Evolutionary conservation across 2,113 vertebrate genomes (phyloP).

Genomic region (Psilopogon haemacephalus): DNA sequence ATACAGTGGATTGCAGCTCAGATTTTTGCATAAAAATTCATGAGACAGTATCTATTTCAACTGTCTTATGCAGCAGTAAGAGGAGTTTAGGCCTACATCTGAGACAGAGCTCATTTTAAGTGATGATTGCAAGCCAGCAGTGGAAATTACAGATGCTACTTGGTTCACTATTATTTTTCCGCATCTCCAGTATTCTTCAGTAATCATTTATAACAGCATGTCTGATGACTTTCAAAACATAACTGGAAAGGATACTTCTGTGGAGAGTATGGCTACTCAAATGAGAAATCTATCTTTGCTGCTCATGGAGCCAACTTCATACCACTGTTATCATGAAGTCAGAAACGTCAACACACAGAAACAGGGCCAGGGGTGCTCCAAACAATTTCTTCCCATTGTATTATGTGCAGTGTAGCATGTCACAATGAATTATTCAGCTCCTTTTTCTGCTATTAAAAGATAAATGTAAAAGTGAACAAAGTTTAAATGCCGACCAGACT

Average conservation of each 20-base stretch:
- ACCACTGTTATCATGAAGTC: constrained; percentile 51
- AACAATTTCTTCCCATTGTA: background rate
- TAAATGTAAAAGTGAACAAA: background rate
- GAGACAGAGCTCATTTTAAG: constrained; percentile 75
- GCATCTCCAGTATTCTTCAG: constrained; percentile 77
- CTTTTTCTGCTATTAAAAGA: background rate
- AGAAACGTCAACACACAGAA: constrained; percentile 63
- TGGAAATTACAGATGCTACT: constrained; percentile 81
- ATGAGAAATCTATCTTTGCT: constrained; percentile 78
- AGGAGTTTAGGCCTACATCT: constrained; percentile 60
- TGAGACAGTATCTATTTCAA: constrained; percentile 70
- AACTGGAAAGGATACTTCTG: constrained; percentile 78
- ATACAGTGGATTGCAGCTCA: constrained; percentile 50
- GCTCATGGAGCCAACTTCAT: constrained; percentile 64
- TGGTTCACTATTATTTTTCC: constrained; percentile 79
- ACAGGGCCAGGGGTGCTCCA: constrained; percentile 24
- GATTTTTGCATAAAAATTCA: constrained; percentile 79
- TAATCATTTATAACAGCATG: constrained; percentile 80
- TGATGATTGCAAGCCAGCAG: constrained; percentile 75
- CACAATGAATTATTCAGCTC: background rate
- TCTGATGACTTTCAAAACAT: constrained; percentile 81
- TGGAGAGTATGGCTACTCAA: constrained; percentile 71
- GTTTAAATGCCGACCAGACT: background rate
- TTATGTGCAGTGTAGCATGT: background rate
- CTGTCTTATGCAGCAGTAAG: constrained; percentile 57